Evolutionary conservation across 2,113 vertebrate genomes (phyloP).

Genomic region (Podarcis cretensis): DNA sequence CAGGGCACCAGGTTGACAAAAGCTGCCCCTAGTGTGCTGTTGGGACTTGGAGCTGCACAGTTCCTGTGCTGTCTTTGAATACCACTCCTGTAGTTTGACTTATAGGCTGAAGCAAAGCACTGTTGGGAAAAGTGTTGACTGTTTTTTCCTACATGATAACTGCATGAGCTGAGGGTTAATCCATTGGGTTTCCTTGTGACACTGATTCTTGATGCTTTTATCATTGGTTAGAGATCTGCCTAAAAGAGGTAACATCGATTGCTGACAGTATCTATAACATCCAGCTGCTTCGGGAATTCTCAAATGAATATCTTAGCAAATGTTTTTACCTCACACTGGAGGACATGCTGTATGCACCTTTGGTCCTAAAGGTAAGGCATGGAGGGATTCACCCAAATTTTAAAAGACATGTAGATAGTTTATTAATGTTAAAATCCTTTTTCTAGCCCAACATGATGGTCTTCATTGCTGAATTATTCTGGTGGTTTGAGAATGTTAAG

Average conservation of each 20-base stretch:
- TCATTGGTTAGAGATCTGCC: slow-evolving; percentile 86
- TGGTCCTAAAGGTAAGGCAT: slow-evolving; percentile 88
- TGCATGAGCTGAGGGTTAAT: fast-evolving
- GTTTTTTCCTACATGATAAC: background rate
- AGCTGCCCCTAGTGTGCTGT: background rate
- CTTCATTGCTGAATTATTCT: slow-evolving; percentile 95
- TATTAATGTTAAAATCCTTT: background rate
- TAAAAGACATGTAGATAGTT: background rate
- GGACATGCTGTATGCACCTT: slow-evolving; percentile 91
- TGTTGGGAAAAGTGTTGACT: background rate
- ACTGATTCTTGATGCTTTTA: background rate
- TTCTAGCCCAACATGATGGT: slow-evolving; percentile 91
- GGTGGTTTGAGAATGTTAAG: slow-evolving; percentile 95
- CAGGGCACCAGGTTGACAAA: too few relatives aligned
- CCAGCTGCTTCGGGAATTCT: slow-evolving; percentile 89
- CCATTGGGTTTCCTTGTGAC: background rate
- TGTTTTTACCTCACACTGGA: slow-evolving; percentile 92
- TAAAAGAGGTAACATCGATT: slow-evolving; percentile 91
- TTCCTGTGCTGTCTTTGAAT: background rate
- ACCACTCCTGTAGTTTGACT: background rate
- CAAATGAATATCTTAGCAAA: slow-evolving; percentile 87
- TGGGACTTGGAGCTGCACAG: background rate
- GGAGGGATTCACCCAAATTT: fast-evolving
- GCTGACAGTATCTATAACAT: slow-evolving; percentile 94
- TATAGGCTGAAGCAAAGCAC: background rate